Evolutionary conservation across 2,113 vertebrate species (phyloP), one percentile per base, ranked within the genome.

Genomic region (Orcinus orca): DNA sequence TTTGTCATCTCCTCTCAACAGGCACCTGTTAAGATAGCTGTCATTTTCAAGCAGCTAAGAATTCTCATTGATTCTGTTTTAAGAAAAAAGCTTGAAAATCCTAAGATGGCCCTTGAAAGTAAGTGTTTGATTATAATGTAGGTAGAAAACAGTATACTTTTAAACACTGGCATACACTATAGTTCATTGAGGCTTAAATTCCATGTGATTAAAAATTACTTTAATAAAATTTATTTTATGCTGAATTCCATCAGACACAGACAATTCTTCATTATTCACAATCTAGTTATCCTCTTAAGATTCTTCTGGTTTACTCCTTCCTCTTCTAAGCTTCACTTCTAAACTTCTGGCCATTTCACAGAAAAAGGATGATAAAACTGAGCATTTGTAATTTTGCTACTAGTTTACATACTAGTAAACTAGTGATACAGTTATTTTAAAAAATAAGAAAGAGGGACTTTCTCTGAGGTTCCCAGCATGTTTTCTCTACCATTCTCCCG

Each of bases 41-140:
- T 99, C 71, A 99, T 99, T 98, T 99, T 99, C 98, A 99, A 99
- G 97, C 99, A 99, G 77, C 98, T 99, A 82, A 99, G 99, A 97
- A 98, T 99, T 95, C 99, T 99, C 82, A 99, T 99, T 96, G 99
- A 99, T 87, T 99, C 99, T 53, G 98, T 99, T 96, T 98, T 99
- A 83, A 99, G 99, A 96, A 99, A 99, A 98, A 99, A 99, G 96
- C 99, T 99, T 95, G 99, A 99, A 98, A 99, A 99, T 97, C 99
- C 99, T 4, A 99, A 99, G 98, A 99, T 99, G 99, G 99, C 99
- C 36, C 99, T 99, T 88, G 99, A 99, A 99, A 99, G 99, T 99
- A 99, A 98, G 92, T 97, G 5, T 62, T 55, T 5, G 88, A 80
- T 86, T 96, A 11, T 29, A 58, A 38, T 53, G 4, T 44, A 38